Percentiles rank a stretch among this genome's conserved stretches.
These are phyloP conservation scores for Austrolebias charrua DNA, from an alignment of 2,797 vertebrate species.

Conservation along the genomic window DNA sequence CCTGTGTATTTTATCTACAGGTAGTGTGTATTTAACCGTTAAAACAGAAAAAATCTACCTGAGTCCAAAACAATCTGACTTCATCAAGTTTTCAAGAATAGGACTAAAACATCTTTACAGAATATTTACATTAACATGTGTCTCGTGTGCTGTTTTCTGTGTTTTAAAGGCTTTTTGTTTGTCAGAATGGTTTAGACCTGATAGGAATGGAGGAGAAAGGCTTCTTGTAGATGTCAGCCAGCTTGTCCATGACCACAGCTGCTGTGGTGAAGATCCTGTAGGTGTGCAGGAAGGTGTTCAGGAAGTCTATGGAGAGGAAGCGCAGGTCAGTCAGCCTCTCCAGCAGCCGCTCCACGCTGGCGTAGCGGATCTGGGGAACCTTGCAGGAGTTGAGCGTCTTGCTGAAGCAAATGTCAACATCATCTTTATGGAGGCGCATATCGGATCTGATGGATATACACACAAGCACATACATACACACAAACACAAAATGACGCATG, in stretches of 20 bases:
- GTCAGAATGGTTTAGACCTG: slow-evolving; percentile 77
- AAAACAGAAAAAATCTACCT: too few relatives aligned
- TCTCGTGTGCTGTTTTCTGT: too few relatives aligned
- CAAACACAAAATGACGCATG: slow-evolving; percentile 67
- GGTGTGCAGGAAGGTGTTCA: slow-evolving; percentile 98
- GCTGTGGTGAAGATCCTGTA: slow-evolving; percentile 96
- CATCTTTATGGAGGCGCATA: slow-evolving; percentile 95
- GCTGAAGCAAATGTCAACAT: slow-evolving; percentile 98
- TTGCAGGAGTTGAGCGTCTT: slow-evolving; percentile 99
- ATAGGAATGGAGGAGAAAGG: slow-evolving; percentile 96
- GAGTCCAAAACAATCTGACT: slow-evolving; percentile 23
- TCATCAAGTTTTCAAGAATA: neutral
- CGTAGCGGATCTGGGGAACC: slow-evolving; percentile 97
- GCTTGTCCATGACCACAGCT: slow-evolving; percentile 91
- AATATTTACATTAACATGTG: too few relatives aligned
- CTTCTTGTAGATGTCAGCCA: slow-evolving; percentile 95
- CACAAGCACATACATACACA: slow-evolving; percentile 56
- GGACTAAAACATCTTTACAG: neutral
- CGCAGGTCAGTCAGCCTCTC: slow-evolving; percentile 95
- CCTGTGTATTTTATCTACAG: too few relatives aligned
- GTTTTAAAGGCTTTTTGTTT: slow-evolving; percentile 4
- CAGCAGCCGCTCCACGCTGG: slow-evolving; percentile 93
- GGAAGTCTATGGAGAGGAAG: slow-evolving; percentile 98
- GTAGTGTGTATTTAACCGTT: too few relatives aligned
- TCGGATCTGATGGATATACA: slow-evolving; percentile 86